phyloP scores from a whole-genome alignment of 2,888 invertebrate species.

The Lepidocyrtinus sp. region DNA sequence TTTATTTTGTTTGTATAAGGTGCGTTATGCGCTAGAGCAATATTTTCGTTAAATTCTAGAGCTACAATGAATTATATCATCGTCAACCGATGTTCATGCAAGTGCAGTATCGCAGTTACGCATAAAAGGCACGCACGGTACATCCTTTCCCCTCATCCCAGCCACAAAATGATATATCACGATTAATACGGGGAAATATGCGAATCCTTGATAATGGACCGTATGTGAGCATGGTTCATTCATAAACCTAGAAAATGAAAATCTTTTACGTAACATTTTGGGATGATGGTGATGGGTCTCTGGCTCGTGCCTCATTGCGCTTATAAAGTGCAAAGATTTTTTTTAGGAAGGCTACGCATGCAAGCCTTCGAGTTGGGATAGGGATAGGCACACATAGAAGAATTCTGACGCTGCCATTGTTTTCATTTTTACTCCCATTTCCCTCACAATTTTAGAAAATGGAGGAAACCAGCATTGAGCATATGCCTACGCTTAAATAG shows the following conservation, averaged over 20 bases:
- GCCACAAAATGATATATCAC: conserved; percentile 4
- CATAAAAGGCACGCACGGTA: neutral
- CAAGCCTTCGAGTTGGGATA: too few species aligned
- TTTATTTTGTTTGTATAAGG: conserved; percentile 38
- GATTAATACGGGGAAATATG: conserved; percentile 9
- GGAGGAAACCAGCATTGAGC: neutral
- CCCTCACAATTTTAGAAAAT: neutral
- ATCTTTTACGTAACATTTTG: too few species aligned
- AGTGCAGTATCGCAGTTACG: conserved; percentile 15
- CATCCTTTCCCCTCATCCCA: conserved; percentile 23
- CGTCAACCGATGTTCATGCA: conserved; percentile 1
- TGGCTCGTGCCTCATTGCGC: too few species aligned
- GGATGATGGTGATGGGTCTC: too few species aligned
- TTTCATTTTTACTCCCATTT: neutral
- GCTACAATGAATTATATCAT: neutral
- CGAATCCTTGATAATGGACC: conserved; percentile 8
- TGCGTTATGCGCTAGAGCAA: conserved; percentile 30
- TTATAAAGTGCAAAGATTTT: too few species aligned
- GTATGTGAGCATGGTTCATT: conserved; percentile 4
- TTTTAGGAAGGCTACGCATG: too few species aligned
- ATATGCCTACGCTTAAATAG: neutral
- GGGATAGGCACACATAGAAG: neutral
- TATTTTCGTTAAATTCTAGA: conserved; percentile 7
- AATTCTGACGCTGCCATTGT: neutral
- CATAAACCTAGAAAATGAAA: too few species aligned